Evolutionary conservation across 2,113 vertebrate species (phyloP), one percentile per base, ranked within the genome.

Genomic region (Stigmatopora argus): DNA sequence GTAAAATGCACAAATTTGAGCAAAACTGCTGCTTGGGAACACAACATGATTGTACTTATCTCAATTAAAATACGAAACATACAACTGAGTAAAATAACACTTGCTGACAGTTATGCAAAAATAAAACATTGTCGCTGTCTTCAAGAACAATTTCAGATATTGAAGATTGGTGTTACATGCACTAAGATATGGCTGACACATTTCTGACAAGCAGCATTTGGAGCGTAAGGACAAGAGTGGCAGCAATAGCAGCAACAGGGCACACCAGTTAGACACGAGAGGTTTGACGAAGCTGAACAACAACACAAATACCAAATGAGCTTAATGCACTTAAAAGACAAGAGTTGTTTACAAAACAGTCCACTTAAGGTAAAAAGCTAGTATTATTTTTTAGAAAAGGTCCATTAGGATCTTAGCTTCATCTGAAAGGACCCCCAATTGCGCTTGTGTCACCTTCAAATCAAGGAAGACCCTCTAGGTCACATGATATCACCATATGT

Each of bases 201-300:
- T 81, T 83, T 88, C 66, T 78, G 81, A 87, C 83, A 83, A 89
- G 88, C 88, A 91, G 85, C 85, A 81, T 88, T 84, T 85, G 80
- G 81, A 71, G 83, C 72, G 70, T 79, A 75, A 83, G 51, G 84
- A 87, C 85, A 84, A 77, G 74, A 71, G 75, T 79, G 83, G 79
- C 58, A 80, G 87, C 81, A 58, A 82, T 87, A 88, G 86, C 89
- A 90, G 89, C 87, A 85, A 78, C 79, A 77, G 82, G 78, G 71
- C 83, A 83, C 73, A 68, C 71, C 53, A 68, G 64, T 61, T 61
- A 7, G 58, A 76, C 34, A 67, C 45, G 44, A 67, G 65, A 69
- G 71, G 73, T 70, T 23, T 70, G 52, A 73, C 72, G 65, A 66
- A 66, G 71, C 23, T 74, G 0, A 31, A 61, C 44, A 64, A 65